phyloP scores from a whole-genome alignment of 2,113 vertebrate species.

The Gila orcuttii region DNA sequence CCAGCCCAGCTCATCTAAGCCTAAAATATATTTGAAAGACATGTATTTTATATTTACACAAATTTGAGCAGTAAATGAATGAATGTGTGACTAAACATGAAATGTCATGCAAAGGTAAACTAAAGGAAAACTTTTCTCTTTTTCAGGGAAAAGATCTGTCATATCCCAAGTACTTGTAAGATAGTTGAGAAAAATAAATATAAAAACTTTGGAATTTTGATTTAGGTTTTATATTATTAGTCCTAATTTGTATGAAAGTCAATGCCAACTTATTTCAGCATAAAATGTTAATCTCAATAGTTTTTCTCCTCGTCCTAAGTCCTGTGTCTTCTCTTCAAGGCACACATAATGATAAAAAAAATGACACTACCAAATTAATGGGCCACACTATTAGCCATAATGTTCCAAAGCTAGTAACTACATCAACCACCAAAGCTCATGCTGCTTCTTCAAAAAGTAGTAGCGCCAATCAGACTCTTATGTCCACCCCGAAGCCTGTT shows the following conservation, averaged over 20 bases:
- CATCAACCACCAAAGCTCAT: slow-evolving; percentile 23
- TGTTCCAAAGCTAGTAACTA: slow-evolving; percentile 42
- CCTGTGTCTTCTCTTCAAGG: slow-evolving; percentile 72
- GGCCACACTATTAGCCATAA: slow-evolving; percentile 46
- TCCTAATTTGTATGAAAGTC: background rate
- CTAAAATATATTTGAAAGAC: background rate
- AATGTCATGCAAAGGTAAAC: background rate
- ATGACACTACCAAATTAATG: slow-evolving; percentile 46
- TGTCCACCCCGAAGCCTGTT: background rate
- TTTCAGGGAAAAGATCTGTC: slow-evolving; percentile 25
- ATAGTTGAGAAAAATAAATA: background rate
- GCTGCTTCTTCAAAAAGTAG: background rate
- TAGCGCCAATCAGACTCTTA: background rate
- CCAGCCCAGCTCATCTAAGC: background rate
- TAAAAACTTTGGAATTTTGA: background rate
- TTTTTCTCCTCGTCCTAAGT: slow-evolving; percentile 72
- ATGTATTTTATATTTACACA: slow-evolving; percentile 10
- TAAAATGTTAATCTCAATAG: slow-evolving; percentile 75
- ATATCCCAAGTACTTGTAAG: background rate
- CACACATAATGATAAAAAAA: slow-evolving; percentile 68
- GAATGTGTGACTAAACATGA: background rate
- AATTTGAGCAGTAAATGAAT: background rate
- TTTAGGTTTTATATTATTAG: background rate
- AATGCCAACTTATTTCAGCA: background rate
- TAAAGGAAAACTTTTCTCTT: slow-evolving; percentile 6